phyloP scores from a whole-genome alignment of 2,888 invertebrate species.

The Temnothorax unifasciatus region DNA sequence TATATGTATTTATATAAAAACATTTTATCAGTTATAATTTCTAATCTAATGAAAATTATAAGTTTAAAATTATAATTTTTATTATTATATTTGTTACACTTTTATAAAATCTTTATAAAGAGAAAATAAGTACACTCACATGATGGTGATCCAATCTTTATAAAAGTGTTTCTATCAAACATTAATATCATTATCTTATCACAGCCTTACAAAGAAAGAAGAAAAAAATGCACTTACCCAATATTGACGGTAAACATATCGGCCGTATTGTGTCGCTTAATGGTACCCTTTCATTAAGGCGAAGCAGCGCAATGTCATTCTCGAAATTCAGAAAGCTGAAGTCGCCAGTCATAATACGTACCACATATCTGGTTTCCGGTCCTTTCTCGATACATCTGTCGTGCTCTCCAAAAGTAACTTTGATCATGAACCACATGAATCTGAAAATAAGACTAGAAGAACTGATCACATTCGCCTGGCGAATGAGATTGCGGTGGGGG shows the following conservation, averaged over 20 bases:
- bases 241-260: constrained; percentile 92
- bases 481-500: constrained; percentile 4
- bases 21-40: neutral
- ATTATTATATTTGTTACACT: neutral
- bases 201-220: neutral
- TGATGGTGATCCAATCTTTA: neutral
- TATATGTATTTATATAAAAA: neutral
- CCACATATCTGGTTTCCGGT: constrained; percentile 91
- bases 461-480: constrained; percentile 68
- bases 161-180: neutral
- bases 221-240: constrained; percentile 86
- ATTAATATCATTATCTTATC: neutral
- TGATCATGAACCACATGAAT: constrained; percentile 97
- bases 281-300: constrained; percentile 93
- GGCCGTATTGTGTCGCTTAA: constrained; percentile 93
- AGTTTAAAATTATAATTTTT: neutral
- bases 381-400: constrained; percentile 92
- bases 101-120: neutral
- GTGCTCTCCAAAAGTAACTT: constrained; percentile 95
- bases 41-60: too few species aligned
- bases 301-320: constrained; percentile 94
- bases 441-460: constrained; percentile 87
- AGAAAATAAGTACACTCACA: neutral
- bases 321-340: constrained; percentile 95
- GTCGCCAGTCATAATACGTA: constrained; percentile 92